Base-by-base conservation (phyloP, 2,888 invertebrate genomes). In the Himalopsyche tibetana region DNA sequence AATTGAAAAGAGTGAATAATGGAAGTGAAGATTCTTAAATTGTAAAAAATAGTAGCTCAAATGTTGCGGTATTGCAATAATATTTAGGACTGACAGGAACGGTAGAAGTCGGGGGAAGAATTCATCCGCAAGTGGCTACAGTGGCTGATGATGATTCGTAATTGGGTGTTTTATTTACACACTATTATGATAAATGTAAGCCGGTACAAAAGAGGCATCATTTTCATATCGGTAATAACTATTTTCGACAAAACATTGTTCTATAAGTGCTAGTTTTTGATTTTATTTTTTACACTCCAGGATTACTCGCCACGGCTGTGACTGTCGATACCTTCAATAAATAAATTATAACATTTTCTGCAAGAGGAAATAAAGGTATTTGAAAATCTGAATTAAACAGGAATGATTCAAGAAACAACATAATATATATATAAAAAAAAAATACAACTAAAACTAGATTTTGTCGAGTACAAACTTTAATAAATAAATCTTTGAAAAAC, bases 321-420 rank as follows among this genome's bases (percentile, higher is more conserved):
- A 36, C 12, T 19, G 45, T 56, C 56, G 5, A 63, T 63, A 63
- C 28, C 19, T 63, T 3, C 11, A 12, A 74, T 74, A 74, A 74
- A 63, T 63, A 28, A 74, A 38, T 74, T 74, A 38, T 74, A 74
- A 74, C 36, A 74, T 74, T 74, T 51, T 28, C 74, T 36, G 36
- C 36, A 74, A 74, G 12, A 11, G 36, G 36, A 55, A 28, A 56
- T 79, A 84, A 79, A 84, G 80, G 80, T 55, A 83, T 80, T 80
- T 80, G 80, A 55, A 84, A 45, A 84, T 74, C 83, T 83, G 83
- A 83, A 83, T 74, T 83, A 83, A 74, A 83, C 83, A 84, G 84
- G 84, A 84, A 84, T 84, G 84, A 84, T 80, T 84, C 45, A 55
- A 84, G 55, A 83, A 63, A 55, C 74, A 82, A 82, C 79, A 74